Base-by-base conservation (phyloP, 2,888 invertebrate genomes). In the Oxytorus armatus region DNA sequence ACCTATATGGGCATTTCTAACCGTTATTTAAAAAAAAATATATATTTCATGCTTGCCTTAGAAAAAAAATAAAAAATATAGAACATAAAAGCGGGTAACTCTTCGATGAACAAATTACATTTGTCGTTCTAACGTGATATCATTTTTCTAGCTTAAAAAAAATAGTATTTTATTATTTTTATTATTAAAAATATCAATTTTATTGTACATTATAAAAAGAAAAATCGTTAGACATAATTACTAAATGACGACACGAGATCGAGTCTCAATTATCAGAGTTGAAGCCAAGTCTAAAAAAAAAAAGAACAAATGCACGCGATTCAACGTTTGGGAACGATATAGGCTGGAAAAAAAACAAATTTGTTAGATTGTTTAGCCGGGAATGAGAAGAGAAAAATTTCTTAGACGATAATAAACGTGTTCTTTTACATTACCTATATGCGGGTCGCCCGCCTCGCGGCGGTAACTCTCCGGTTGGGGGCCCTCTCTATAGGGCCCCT, bases 401-500 rank as follows among this genome's bases (percentile, higher is more conserved):
- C 44, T 16, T 16, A 55, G 33, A 0, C n/a, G 25, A 53, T 16
- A 25, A 14, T 18, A 39, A 51, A 51, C 36, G 21, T 4, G 47
- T 25, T 16, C 5, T 44, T 16, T 18, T 69, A 73, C 44, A 49
- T 72, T 70, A 72, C 73, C 65, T 78, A 16, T 3, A 47, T n/a
- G 39, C 10, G 44, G 44, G 77, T 83, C 68, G 77, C 85, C 90
- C 91, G 90, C 91, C 91, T 86, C 72, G 55, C 82, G 91, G 91
- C 91, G 90, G 89, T 51, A 82, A 68, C 82, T 82, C 59, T 55
- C 51, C 59, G 74, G 85, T 86, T 86, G 86, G 90, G 90, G 90
- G 88, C 90, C 90, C 89, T 86, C 86, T 87, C 83, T 86, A 84
- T 83, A 87, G 89, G 90, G 89, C 90, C 90, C 90, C 89, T 69